Evolutionary conservation across 2,113 vertebrate genomes (phyloP).

Genomic region (Collichthys lucidus): DNA sequence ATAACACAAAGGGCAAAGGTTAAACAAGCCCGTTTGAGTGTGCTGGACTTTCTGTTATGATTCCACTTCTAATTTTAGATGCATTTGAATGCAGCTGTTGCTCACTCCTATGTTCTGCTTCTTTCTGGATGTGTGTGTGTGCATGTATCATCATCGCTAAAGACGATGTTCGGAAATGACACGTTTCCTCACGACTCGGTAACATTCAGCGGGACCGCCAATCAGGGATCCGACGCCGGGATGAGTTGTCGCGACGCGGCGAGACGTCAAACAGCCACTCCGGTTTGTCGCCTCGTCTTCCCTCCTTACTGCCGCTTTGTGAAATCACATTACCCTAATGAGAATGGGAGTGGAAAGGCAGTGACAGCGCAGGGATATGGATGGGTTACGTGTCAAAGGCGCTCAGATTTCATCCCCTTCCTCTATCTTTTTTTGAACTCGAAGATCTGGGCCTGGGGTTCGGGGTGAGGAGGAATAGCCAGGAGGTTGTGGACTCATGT

Average conservation of each 20-base stretch:
- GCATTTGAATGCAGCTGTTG: conserved; percentile 29
- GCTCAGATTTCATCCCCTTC: conserved; percentile 81
- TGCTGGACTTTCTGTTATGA: neutral
- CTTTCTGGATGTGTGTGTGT: conserved; percentile 1
- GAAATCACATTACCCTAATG: conserved; percentile 90
- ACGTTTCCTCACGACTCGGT: conserved; percentile 82
- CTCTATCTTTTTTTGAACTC: conserved; percentile 57
- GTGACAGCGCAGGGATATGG: conserved; percentile 87
- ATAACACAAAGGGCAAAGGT: conserved; percentile 27
- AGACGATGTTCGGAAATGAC: conserved; percentile 81
- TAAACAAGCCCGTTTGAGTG: neutral
- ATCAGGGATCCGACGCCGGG: conserved; percentile 82
- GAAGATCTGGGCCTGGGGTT: conserved; percentile 37
- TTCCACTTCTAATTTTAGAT: conserved; percentile 19
- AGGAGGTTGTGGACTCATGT: conserved; percentile 39
- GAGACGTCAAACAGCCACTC: conserved; percentile 80
- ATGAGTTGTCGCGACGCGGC: conserved; percentile 78
- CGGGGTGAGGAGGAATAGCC: conserved; percentile 37
- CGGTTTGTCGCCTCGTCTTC: conserved; percentile 69
- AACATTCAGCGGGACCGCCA: conserved; percentile 79
- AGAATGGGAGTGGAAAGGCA: conserved; percentile 90
- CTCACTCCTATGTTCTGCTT: conserved; percentile 7
- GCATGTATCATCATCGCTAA: conserved; percentile 55
- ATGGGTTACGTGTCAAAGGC: conserved; percentile 89
- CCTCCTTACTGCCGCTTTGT: conserved; percentile 81